Percentiles rank a stretch among this genome's conserved stretches.
Conservation (phyloP, 1,140 invertebrate genomes). For the Tenebrio molitor region DNA sequence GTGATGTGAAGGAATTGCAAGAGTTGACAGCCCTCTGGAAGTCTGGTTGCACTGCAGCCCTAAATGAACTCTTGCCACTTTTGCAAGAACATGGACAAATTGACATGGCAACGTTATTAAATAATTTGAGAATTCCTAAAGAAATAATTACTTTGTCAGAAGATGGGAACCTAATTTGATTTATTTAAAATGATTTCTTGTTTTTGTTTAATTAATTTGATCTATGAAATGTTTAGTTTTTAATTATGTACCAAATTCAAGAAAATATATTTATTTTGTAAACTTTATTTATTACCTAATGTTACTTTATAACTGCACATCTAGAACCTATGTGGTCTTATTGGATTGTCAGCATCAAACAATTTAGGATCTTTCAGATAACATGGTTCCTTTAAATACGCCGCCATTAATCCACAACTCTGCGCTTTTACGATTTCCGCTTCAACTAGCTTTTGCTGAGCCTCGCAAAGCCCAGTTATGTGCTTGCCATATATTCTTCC, state of each 20-base stretch:
- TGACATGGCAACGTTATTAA: constrained; percentile 53
- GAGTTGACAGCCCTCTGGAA: constrained; percentile 48
- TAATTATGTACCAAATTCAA: too few relatives aligned
- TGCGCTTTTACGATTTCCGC: constrained; percentile 81
- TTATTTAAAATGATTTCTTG: too few relatives aligned
- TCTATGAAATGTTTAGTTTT: constrained; percentile 14
- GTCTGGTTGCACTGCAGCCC: constrained; percentile 46
- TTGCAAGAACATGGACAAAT: constrained; percentile 53
- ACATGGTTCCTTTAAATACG: constrained; percentile 80
- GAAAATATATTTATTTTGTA: too few relatives aligned
- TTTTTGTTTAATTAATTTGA: too few relatives aligned
- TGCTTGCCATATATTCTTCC: constrained; percentile 91
- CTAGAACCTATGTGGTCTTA: constrained; percentile 84
- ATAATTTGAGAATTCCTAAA: constrained; percentile 51
- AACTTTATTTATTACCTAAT: too few relatives aligned
- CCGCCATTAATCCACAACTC: constrained; percentile 81
- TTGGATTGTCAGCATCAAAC: constrained; percentile 86
- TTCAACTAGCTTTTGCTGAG: constrained; percentile 80
- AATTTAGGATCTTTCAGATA: constrained; percentile 88
- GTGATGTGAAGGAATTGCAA: constrained; percentile 51
- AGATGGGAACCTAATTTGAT: constrained; percentile 14
- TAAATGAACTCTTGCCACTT: constrained; percentile 50
- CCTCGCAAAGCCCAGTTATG: constrained; percentile 89
- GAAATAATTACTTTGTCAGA: constrained; percentile 19
- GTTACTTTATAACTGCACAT: too few relatives aligned